phyloP scores from a whole-genome alignment of 2,113 vertebrate genomes.

The Emydocephalus ijimae region DNA sequence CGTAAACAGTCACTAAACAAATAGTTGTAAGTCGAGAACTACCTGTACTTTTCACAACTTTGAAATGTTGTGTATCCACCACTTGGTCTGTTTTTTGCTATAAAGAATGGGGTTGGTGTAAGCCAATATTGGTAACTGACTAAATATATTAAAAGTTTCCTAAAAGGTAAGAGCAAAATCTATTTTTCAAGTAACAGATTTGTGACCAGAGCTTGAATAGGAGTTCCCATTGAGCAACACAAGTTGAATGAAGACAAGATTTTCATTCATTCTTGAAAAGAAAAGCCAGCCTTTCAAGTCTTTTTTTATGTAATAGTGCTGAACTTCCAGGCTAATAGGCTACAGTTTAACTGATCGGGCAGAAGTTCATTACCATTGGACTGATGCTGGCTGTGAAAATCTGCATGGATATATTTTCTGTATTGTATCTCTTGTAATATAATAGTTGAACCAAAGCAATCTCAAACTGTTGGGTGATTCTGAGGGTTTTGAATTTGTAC shows the following conservation, averaged over 20 bases:
- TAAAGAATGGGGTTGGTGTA: neutral
- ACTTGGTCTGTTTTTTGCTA: neutral
- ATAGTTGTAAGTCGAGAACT: neutral
- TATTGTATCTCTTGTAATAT: neutral
- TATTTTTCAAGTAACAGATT: neutral
- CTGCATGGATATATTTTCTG: neutral
- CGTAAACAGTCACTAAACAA: neutral
- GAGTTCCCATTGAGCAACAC: neutral
- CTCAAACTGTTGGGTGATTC: neutral
- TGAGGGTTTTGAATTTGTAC: neutral
- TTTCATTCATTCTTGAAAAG: neutral
- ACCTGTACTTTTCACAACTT: neutral
- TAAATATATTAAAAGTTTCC: neutral
- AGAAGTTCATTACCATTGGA: neutral
- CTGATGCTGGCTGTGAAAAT: neutral
- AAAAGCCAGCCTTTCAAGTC: neutral
- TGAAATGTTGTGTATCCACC: neutral
- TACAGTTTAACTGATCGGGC: neutral
- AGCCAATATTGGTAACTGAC: neutral
- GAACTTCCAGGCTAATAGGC: neutral
- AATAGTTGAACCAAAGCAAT: neutral
- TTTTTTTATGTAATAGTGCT: neutral
- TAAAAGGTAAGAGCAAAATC: neutral
- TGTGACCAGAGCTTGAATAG: neutral
- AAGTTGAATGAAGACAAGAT: neutral